Evolutionary conservation across 2,888 invertebrate genomes (phyloP).

Genomic region (Agrochola lychnidis): DNA sequence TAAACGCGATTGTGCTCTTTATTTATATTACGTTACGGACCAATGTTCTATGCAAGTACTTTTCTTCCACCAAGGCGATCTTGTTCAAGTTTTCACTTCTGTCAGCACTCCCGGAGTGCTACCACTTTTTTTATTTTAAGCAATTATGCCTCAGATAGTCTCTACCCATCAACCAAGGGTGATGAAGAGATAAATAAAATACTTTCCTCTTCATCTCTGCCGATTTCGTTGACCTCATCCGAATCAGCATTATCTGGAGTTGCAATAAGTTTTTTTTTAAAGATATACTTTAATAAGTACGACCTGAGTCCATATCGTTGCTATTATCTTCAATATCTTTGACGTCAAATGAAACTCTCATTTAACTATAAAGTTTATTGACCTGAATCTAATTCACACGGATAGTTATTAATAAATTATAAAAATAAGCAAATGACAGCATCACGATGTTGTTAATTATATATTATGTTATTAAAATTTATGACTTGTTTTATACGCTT

Average conservation of each 20-base stretch:
- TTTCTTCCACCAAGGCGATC: no score
- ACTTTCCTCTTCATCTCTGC: neutral
- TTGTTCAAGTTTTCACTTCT: no score
- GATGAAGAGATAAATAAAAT: no score
- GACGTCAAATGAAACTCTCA: neutral
- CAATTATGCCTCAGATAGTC: no score
- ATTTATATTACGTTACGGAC: no score
- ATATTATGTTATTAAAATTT: slow-evolving; percentile 56
- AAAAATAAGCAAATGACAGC: slow-evolving; percentile 53
- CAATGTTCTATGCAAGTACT: no score
- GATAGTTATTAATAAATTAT: slow-evolving; percentile 47
- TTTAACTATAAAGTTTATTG: slow-evolving; percentile 41
- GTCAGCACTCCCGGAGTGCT: no score
- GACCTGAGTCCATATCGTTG: neutral
- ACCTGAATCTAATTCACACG: slow-evolving; percentile 49
- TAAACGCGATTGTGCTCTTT: no score
- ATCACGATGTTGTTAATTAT: slow-evolving; percentile 62
- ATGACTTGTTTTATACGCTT: slow-evolving; percentile 37
- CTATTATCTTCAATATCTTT: neutral
- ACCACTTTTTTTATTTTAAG: no score
- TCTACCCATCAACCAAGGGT: no score
- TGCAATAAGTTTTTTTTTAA: no score
- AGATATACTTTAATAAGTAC: no score
- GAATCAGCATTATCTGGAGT: neutral
- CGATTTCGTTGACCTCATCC: neutral